These are phyloP conservation scores for Gymnopithys bicolor DNA, from an alignment of 2,797 vertebrate genomes.

Conservation along the genomic window DNA sequence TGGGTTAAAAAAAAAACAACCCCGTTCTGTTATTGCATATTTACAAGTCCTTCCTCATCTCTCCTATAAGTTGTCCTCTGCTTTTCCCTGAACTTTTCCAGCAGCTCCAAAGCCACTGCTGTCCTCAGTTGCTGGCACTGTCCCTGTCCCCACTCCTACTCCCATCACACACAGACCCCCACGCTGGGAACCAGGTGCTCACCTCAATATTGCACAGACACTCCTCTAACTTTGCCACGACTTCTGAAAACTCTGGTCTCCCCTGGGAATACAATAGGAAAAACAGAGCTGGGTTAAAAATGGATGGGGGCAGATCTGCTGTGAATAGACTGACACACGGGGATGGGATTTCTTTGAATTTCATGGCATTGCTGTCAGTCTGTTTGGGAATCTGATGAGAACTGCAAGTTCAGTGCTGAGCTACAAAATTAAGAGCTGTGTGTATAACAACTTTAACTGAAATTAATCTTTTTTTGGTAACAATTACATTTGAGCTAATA, in stretches of 20 bases:
- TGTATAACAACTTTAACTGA: not conserved
- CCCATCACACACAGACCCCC: not conserved
- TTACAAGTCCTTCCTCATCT: not conserved
- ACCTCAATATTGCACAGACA: conserved; percentile 95
- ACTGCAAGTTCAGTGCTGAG: not conserved
- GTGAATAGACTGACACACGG: not conserved
- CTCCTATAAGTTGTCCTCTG: rapidly evolving
- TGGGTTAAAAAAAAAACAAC: conserved; percentile 18
- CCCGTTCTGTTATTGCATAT: not conserved
- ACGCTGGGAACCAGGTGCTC: not conserved
- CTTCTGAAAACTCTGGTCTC: conserved; percentile 93
- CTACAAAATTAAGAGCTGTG: rapidly evolving
- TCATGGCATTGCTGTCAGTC: not conserved
- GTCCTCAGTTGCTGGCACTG: not conserved
- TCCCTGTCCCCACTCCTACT: not conserved
- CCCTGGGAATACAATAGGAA: conserved; percentile 79
- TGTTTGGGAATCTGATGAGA: not conserved
- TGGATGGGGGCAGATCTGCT: not conserved
- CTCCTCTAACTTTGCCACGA: conserved; percentile 90
- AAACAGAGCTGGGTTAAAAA: not conserved
- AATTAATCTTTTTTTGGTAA: not conserved
- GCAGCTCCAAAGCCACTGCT: not conserved
- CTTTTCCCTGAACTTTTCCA: not conserved
- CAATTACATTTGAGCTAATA: not conserved
- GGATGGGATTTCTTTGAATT: not conserved